Conservation (phyloP, 2,113 vertebrate genomes). For the Rhynchomys soricoides region DNA sequence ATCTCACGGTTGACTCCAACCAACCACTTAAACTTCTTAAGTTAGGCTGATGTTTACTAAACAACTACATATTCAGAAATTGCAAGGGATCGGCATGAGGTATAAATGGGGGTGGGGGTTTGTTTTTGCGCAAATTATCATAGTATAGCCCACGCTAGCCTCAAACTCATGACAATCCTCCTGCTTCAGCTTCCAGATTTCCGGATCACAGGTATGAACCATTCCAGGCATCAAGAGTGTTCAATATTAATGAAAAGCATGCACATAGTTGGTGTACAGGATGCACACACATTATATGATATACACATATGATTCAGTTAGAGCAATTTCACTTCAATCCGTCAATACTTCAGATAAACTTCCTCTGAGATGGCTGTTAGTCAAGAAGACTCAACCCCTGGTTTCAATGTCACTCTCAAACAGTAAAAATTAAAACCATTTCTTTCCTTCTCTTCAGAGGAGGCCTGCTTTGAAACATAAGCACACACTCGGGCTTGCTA, state of each 20-base stretch:
- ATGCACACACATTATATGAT: not conserved
- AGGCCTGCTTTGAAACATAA: conserved; percentile 34
- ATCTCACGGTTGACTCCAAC: not conserved
- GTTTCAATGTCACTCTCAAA: conserved; percentile 9
- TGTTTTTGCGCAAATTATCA: not conserved
- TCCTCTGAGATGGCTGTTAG: conserved; percentile 35
- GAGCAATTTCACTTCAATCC: conserved; percentile 37
- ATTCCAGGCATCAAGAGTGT: not conserved
- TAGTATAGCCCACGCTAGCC: not conserved
- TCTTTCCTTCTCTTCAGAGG: conserved; percentile 8
- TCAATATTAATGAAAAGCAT: conserved; percentile 21
- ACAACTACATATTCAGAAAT: not conserved
- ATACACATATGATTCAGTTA: not conserved
- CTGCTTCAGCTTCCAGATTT: not conserved
- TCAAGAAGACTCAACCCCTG: not conserved
- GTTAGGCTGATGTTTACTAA: conserved; percentile 46
- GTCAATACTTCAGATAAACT: conserved; percentile 42
- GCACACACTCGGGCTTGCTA: not conserved
- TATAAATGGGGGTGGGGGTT: not conserved
- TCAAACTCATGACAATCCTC: not conserved
- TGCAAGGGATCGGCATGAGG: conserved; percentile 13
- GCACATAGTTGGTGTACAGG: not conserved
- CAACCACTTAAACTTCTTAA: not conserved
- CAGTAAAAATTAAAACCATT: not conserved
- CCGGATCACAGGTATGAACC: not conserved